phyloP scores from a whole-genome alignment of 2,888 invertebrate species.

The Drosophila neonasuta region DNA sequence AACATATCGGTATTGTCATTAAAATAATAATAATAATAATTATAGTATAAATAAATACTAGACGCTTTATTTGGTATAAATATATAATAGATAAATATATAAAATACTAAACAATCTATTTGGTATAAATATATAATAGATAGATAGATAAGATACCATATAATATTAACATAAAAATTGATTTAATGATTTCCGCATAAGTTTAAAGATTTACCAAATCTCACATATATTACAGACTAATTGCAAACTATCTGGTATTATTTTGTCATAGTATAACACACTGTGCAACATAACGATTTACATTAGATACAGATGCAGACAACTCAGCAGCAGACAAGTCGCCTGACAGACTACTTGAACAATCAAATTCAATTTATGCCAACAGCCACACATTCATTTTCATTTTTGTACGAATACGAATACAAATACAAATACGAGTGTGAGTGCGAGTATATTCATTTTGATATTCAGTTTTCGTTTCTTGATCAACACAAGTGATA shows the following conservation, averaged over 20 bases:
- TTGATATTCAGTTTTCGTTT: constrained; percentile 55
- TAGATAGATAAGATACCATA: too few species aligned
- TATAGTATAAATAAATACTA: too few species aligned
- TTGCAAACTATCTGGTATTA: background rate
- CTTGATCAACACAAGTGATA: constrained; percentile 59
- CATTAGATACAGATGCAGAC: constrained; percentile 51
- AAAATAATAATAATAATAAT: too few species aligned
- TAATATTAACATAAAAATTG: too few species aligned
- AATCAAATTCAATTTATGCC: constrained; percentile 78
- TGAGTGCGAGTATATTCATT: constrained; percentile 25
- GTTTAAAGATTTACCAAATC: too few species aligned
- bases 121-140: too few species aligned
- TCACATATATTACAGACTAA: too few species aligned
- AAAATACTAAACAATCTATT: too few species aligned
- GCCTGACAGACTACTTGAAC: constrained; percentile 70
- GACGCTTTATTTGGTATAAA: too few species aligned
- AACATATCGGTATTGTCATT: too few species aligned
- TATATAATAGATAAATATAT: too few species aligned
- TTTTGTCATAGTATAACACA: constrained; percentile 18
- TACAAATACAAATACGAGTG: background rate
- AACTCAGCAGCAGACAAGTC: constrained; percentile 37
- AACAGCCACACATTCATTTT: constrained; percentile 65
- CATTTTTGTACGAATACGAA: constrained; percentile 44
- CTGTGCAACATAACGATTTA: constrained; percentile 51
- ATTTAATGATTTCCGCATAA: too few species aligned